Percentiles rank a stretch among this genome's conserved stretches.
These are phyloP conservation scores for Cheirogaleus medius DNA, from an alignment of 2,113 vertebrate species.

Conservation along the genomic window DNA sequence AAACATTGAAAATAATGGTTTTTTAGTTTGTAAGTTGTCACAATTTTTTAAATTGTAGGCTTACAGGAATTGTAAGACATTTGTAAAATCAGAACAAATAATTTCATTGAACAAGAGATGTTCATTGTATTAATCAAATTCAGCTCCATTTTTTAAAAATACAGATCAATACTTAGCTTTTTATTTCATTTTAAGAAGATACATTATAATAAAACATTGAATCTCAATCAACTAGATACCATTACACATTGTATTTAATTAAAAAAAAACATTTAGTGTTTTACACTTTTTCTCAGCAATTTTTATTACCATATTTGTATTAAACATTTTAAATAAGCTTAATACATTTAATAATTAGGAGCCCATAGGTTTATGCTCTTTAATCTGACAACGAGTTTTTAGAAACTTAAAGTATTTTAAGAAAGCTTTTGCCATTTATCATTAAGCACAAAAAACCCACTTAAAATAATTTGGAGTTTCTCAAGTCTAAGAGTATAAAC, in stretches of 20 bases:
- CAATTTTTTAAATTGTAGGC: background rate
- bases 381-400: background rate
- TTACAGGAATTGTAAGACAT: background rate
- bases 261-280: background rate
- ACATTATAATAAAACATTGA: background rate
- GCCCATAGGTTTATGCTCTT: background rate
- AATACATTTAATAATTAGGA: background rate
- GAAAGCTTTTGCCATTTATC: background rate
- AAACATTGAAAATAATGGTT: background rate
- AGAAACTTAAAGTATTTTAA: background rate
- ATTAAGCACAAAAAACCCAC: background rate
- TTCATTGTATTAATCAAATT: background rate
- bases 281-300: background rate
- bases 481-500: background rate
- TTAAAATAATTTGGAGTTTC: background rate
- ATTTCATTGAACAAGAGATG: background rate
- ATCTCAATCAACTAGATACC: slow-evolving; percentile 9
- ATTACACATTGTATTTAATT: background rate
- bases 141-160: background rate
- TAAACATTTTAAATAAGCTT: background rate
- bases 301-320: background rate
- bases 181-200: background rate
- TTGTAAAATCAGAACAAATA: background rate
- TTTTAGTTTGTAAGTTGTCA: background rate
- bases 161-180: background rate